Evolutionary conservation across 2,113 vertebrate species (phyloP).

Genomic region (Narcine bancroftii): DNA sequence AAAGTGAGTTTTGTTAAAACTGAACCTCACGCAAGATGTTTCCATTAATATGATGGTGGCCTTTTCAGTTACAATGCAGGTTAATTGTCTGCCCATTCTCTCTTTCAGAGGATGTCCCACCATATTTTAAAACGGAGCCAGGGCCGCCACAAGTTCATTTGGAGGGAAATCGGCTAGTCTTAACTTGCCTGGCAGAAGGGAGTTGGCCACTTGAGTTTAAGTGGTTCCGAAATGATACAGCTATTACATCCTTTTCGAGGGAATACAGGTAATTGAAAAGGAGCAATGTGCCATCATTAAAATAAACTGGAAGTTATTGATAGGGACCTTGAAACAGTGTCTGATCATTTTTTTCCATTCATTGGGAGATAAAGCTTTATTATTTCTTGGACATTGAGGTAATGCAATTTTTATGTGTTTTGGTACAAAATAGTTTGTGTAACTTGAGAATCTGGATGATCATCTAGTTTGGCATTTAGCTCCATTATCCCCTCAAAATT

Average conservation of each 20-base stretch:
- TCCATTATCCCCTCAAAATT: too few relatives aligned
- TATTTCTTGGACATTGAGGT: not conserved
- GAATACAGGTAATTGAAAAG: slow-evolving; percentile 73
- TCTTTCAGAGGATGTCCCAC: slow-evolving; percentile 66
- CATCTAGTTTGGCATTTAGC: too few relatives aligned
- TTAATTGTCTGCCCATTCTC: slow-evolving; percentile 4
- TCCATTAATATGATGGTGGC: too few relatives aligned
- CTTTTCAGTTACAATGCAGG: not conserved
- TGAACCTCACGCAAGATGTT: not conserved
- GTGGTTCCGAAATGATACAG: slow-evolving; percentile 71
- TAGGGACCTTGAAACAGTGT: not conserved
- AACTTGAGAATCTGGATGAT: not conserved
- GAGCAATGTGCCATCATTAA: not conserved
- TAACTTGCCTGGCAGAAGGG: slow-evolving; percentile 87
- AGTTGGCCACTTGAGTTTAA: slow-evolving; percentile 94
- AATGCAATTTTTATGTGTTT: not conserved
- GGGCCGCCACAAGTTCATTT: slow-evolving; percentile 64
- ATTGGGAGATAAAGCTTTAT: not conserved
- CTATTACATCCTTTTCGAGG: slow-evolving; percentile 72
- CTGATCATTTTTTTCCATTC: not conserved
- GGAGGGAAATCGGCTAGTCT: slow-evolving; percentile 84
- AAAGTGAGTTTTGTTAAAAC: not conserved
- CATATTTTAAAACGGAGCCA: slow-evolving; percentile 69
- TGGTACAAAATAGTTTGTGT: not conserved
- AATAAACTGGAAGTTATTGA: not conserved